These are phyloP conservation scores for Rutpela maculata DNA, from an alignment of 2,888 invertebrate genomes.

Conservation along the genomic window DNA sequence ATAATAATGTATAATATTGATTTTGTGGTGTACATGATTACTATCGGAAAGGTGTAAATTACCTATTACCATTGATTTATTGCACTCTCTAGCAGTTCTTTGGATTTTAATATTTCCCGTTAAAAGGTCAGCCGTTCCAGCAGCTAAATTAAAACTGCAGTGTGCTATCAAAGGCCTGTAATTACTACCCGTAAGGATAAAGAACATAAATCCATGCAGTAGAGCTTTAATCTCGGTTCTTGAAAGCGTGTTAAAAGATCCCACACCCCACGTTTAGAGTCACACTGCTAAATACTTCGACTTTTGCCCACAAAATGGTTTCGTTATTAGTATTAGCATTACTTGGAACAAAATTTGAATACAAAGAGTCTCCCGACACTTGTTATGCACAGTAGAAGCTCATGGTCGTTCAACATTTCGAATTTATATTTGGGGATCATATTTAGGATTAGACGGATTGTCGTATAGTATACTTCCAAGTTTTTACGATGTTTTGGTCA, in stretches of 20 bases:
- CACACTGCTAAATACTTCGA: constrained; percentile 39
- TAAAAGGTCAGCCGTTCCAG: background rate
- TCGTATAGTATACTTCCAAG: constrained; percentile 30
- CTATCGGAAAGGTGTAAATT: too few species aligned
- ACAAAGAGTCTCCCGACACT: background rate
- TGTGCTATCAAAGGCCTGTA: constrained; percentile 10
- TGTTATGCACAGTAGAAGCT: background rate
- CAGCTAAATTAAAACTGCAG: constrained; percentile 1
- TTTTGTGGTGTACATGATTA: too few species aligned
- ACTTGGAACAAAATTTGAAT: constrained; percentile 12
- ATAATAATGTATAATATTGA: too few species aligned
- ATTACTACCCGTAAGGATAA: constrained; percentile 33
- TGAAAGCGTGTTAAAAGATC: constrained; percentile 13
- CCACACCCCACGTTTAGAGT: constrained; percentile 40
- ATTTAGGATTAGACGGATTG: constrained; percentile 37
- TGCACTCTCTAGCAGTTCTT: background rate
- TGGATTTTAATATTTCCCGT: background rate
- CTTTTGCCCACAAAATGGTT: constrained; percentile 1
- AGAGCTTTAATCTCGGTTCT: constrained; percentile 30
- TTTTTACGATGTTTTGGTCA: constrained; percentile 48
- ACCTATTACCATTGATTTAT: background rate
- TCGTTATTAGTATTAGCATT: background rate
- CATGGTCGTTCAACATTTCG: background rate
- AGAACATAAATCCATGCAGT: constrained; percentile 1
- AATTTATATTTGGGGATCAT: constrained; percentile 20